Percentiles rank a stretch among this genome's conserved stretches.
Evolutionary conservation across 2,888 invertebrate species (phyloP).

Genomic region (Neoscelio sp.): DNA sequence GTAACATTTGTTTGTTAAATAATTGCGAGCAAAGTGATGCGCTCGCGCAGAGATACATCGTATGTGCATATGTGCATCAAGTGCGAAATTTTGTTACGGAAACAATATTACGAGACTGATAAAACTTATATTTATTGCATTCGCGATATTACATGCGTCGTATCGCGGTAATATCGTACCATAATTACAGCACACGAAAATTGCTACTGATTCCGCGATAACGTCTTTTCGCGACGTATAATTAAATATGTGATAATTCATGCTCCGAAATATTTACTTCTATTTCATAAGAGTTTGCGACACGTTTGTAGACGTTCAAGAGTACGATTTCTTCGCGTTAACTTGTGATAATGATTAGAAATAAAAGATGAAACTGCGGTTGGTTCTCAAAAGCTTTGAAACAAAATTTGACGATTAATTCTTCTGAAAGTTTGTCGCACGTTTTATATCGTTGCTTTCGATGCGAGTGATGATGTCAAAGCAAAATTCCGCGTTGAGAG

Average conservation of each 20-base stretch:
- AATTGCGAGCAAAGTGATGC: constrained; percentile 4
- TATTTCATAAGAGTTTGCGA: constrained; percentile 31
- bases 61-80: constrained; percentile 42
- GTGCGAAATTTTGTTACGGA: constrained; percentile 44
- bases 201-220: constrained; percentile 63
- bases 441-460: no score
- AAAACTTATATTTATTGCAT: constrained; percentile 58
- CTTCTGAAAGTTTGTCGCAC: no score
- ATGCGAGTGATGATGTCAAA: no score
- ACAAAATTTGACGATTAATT: no score
- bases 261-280: constrained; percentile 4
- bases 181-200: constrained; percentile 56
- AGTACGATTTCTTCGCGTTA: background rate
- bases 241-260: constrained; percentile 57
- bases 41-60: background rate
- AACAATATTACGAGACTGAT: constrained; percentile 57
- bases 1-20: constrained; percentile 6
- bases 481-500: no score
- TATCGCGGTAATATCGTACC: constrained; percentile 52
- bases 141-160: constrained; percentile 49
- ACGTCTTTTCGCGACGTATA: constrained; percentile 54
- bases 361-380: no score
- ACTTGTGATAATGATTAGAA: no score
- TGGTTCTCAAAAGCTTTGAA: no score
- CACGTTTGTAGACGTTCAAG: constrained; percentile 15